These are phyloP conservation scores for Apamea monoglypha DNA, from an alignment of 2,888 invertebrate species.

Conservation along the genomic window DNA sequence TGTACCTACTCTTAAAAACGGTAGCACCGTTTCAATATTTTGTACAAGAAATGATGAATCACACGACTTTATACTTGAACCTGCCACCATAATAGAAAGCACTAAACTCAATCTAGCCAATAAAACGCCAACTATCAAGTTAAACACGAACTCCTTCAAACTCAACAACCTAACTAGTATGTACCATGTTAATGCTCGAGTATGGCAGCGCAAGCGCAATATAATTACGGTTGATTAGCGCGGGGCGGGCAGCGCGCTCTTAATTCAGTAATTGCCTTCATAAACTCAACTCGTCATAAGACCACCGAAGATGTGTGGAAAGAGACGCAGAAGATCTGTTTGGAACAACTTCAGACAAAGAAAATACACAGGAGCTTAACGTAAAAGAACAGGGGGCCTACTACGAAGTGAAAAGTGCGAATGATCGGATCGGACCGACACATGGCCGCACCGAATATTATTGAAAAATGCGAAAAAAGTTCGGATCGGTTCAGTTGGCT, in stretches of 20 bases:
- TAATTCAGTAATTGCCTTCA: conserved; percentile 84
- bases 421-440: no score
- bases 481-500: no score
- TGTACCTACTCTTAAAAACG: not conserved
- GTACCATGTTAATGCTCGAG: conserved; percentile 31
- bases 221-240: conserved; percentile 85
- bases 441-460: no score
- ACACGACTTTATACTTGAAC: not conserved
- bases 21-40: no score
- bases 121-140: not conserved
- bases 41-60: not conserved
- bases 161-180: not conserved
- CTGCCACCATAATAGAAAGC: not conserved
- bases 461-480: no score
- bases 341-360: not conserved
- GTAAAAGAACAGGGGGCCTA: no score
- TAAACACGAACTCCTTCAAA: conserved; percentile 12
- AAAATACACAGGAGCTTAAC: not conserved
- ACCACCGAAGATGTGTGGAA: conserved; percentile 50
- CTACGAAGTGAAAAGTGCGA: no score
- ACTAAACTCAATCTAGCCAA: not conserved
- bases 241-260: conserved; percentile 76
- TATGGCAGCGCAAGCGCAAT: conserved; percentile 80
- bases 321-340: conserved; percentile 26
- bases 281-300: conserved; percentile 63